phyloP scores from a whole-genome alignment of 1,140 invertebrate species.

The Drosophila rufa region DNA sequence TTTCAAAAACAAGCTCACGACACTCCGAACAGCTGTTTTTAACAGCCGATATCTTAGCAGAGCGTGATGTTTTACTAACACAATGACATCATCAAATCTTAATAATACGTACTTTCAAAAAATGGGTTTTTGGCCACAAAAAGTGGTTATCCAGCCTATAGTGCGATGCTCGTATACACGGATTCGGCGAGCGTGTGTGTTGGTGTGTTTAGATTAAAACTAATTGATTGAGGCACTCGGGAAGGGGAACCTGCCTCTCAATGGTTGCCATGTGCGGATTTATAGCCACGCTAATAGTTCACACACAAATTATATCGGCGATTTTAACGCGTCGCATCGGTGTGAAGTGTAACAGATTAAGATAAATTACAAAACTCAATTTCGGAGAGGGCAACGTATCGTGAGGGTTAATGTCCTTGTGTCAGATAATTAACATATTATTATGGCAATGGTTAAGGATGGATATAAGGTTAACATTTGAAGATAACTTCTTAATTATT shows the following conservation, averaged over 20 bases:
- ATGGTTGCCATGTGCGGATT: slow-evolving; percentile 58
- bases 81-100: too few species aligned
- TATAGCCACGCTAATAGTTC: slow-evolving; percentile 55
- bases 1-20: too few species aligned
- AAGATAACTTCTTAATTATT: neutral
- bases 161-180: slow-evolving; percentile 26
- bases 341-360: slow-evolving; percentile 46
- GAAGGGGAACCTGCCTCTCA: slow-evolving; percentile 25
- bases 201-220: slow-evolving; percentile 70
- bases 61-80: too few species aligned
- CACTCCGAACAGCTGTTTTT: too few species aligned
- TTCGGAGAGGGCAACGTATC: slow-evolving; percentile 3
- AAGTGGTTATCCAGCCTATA: too few species aligned
- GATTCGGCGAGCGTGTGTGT: slow-evolving; percentile 13
- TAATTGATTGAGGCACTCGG: slow-evolving; percentile 64
- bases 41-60: too few species aligned
- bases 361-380: slow-evolving; percentile 47
- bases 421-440: slow-evolving; percentile 12
- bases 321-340: slow-evolving; percentile 21
- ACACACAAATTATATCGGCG: slow-evolving; percentile 46
- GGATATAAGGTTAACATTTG: neutral
- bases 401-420: neutral
- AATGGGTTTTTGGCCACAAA: too few species aligned
- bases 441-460: neutral
- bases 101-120: too few species aligned